A percentile compares a stretch with the other conserved stretches of the same genome.
Conservation (phyloP, 1,140 invertebrate species). For the Andricus grossulariae region DNA sequence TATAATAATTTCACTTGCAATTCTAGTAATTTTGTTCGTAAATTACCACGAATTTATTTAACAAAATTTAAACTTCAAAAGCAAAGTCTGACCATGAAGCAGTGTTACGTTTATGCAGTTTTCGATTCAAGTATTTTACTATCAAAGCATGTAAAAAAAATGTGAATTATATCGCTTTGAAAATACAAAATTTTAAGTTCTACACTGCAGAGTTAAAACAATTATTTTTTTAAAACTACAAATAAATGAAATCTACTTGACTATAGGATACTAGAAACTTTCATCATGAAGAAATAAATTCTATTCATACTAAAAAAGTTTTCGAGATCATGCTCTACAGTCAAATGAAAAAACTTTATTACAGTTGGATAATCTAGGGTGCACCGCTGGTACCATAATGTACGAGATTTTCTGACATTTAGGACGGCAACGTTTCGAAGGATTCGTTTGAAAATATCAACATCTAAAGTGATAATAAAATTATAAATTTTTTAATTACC, state of each 20-base stretch:
- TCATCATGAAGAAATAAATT: slow-evolving; percentile 8
- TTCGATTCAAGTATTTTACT: too few relatives aligned
- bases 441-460: slow-evolving; percentile 1
- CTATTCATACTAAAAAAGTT: slow-evolving; percentile 17
- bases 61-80: too few relatives aligned
- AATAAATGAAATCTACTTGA: slow-evolving; percentile 9
- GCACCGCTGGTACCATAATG: slow-evolving; percentile 9
- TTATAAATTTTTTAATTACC: background rate
- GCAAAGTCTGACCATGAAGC: too few relatives aligned
- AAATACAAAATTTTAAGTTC: too few relatives aligned
- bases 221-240: background rate
- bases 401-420: slow-evolving; percentile 21
- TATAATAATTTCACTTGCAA: too few relatives aligned
- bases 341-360: slow-evolving; percentile 22
- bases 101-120: too few relatives aligned
- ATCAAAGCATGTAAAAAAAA: too few relatives aligned
- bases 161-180: too few relatives aligned
- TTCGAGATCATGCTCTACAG: slow-evolving; percentile 10
- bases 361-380: slow-evolving; percentile 23
- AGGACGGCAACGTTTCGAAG: background rate
- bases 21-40: too few relatives aligned
- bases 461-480: background rate
- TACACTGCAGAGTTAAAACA: background rate
- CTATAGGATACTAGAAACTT: background rate
- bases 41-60: too few relatives aligned